Percentiles rank a stretch among this genome's conserved stretches.
Evolutionary conservation across 2,888 invertebrate genomes (phyloP).

Genomic region (Cabera pusaria): DNA sequence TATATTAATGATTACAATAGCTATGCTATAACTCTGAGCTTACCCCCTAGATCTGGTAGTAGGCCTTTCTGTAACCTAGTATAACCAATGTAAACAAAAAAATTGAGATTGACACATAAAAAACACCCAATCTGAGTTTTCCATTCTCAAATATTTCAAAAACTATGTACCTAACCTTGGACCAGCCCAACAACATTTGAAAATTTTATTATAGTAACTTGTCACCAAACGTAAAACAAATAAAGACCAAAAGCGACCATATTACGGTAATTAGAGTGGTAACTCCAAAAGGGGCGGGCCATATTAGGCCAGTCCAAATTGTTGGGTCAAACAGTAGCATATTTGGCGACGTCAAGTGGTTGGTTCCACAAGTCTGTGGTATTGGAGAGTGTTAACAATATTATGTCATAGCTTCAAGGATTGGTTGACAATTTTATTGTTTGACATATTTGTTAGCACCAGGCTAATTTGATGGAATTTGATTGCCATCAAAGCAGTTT

Average conservation of each 20-base stretch:
- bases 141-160: too few relatives aligned
- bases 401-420: conserved; percentile 29
- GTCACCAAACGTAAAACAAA: conserved; percentile 40
- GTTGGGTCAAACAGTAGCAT: conserved; percentile 51
- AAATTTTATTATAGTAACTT: conserved; percentile 25
- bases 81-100: too few relatives aligned
- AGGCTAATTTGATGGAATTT: too few relatives aligned
- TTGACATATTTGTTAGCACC: too few relatives aligned
- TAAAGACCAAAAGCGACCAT: conserved; percentile 37
- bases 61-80: too few relatives aligned
- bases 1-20: too few relatives aligned
- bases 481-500: conserved; percentile 1
- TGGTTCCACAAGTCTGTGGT: conserved; percentile 29
- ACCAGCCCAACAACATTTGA: conserved; percentile 18
- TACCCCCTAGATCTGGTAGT: too few relatives aligned
- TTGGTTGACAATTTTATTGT: conserved; percentile 22
- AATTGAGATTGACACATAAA: too few relatives aligned
- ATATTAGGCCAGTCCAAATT: conserved; percentile 58
- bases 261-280: conserved; percentile 60
- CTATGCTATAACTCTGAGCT: too few relatives aligned
- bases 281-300: conserved; percentile 62
- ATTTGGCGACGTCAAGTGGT: conserved; percentile 62
- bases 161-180: too few relatives aligned
- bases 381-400: conserved; percentile 35
- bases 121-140: too few relatives aligned